A percentile compares a stretch with the other conserved stretches of the same genome.
Evolutionary conservation across 1,140 invertebrate species (phyloP).

Genomic region (Ylistrum balloti): DNA sequence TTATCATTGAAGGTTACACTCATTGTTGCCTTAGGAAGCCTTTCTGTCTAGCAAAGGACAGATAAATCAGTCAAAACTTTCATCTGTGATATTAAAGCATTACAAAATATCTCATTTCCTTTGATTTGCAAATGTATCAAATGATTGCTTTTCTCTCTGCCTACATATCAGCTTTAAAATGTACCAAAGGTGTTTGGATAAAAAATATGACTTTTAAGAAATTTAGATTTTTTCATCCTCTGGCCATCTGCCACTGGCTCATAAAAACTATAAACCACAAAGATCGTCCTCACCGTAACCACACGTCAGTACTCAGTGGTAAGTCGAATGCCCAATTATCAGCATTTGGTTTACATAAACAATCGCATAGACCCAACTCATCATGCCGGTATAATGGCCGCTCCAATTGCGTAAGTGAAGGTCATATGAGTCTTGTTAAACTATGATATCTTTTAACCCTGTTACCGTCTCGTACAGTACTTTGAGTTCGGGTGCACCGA

Average conservation of each 20-base stretch:
- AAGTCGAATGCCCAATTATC: background rate
- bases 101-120: no score
- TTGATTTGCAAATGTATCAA: no score
- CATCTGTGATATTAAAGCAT: no score
- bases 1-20: no score
- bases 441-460: background rate
- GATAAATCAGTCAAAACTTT: no score
- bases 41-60: no score
- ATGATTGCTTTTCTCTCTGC: no score
- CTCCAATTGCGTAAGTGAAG: slow-evolving; percentile 15
- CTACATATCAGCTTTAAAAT: background rate
- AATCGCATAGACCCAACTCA: background rate
- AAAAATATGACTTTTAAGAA: no score
- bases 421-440: background rate
- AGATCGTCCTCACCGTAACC: background rate
- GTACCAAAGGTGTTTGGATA: no score
- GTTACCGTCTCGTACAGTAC: background rate
- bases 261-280: background rate
- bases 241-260: background rate
- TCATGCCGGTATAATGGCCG: background rate
- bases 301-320: slow-evolving; percentile 19
- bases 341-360: background rate
- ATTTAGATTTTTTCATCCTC: background rate
- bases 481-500: background rate
- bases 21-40: no score